These are phyloP conservation scores for Ophioninae sp. DNA, from an alignment of 2,888 invertebrate genomes.

Conservation along the genomic window DNA sequence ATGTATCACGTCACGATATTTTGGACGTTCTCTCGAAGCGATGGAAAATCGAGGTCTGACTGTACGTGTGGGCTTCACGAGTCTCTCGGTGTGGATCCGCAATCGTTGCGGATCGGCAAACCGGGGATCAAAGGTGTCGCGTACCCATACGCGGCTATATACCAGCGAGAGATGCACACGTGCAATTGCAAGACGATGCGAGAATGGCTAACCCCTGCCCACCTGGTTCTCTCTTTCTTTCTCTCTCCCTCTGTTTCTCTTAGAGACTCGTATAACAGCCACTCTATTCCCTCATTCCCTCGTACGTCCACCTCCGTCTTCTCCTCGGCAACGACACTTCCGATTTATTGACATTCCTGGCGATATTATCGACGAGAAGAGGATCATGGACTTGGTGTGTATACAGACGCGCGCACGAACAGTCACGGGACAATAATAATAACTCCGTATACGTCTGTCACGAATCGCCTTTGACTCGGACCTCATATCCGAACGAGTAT, in stretches of 20 bases:
- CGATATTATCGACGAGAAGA: constrained; percentile 22
- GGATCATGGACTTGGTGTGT: neutral
- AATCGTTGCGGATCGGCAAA: constrained; percentile 60
- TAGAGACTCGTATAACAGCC: constrained; percentile 2
- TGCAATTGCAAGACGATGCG: constrained; percentile 38
- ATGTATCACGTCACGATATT: too few species aligned
- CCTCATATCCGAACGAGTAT: neutral
- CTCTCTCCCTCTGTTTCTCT: constrained; percentile 29
- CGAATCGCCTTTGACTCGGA: neutral
- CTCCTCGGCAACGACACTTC: constrained; percentile 31
- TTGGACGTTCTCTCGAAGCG: too few species aligned
- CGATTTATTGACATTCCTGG: constrained; percentile 42
- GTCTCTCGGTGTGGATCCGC: constrained; percentile 46
- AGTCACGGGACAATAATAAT: constrained; percentile 1
- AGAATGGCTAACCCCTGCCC: constrained; percentile 36
- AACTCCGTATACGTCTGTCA: neutral
- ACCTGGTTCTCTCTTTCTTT: constrained; percentile 45
- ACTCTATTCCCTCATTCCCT: constrained; percentile 22
- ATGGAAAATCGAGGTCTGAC: neutral
- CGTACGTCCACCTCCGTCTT: neutral
- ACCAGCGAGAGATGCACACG: constrained; percentile 42
- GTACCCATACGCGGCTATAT: constrained; percentile 14
- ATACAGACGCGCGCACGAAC: neutral
- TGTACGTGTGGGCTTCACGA: constrained; percentile 4
- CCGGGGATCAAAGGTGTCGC: constrained; percentile 61